Evolutionary conservation across 2,113 vertebrate genomes (phyloP), one percentile per base, ranked within the genome.

Genomic region (Semnornis frantzii): DNA sequence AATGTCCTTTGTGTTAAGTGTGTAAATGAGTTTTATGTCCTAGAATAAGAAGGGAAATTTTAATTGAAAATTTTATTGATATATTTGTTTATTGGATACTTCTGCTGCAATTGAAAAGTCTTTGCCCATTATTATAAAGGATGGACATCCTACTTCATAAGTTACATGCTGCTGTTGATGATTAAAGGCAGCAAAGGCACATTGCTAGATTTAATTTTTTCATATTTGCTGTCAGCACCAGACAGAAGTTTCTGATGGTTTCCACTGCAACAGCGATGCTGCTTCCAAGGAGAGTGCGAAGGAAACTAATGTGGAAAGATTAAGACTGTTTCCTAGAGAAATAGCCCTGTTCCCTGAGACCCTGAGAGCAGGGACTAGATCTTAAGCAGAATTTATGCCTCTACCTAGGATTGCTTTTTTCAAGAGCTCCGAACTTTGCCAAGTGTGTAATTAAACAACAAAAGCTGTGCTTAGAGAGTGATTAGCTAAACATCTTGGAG

Each of bases 61-160:
- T 39, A 39, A 39, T 39, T 10, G 37, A 39, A 39, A 39, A 5
- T 55, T 82, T 76, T 82, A 55, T 65, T 58, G 6, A 12, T 66
- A 13, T 31, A 28, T 11, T 64, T n/a, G 68, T 31, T 86, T 79
- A 42, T 18, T 0, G 0, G 21, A n/a, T 31, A 48, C 15, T 74
- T 31, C 9, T 85, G 21, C 31, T 64, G 17, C 37, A 44, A 21
- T 30, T 95, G 90, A 13, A 15, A 15, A 57, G 28, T 54, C 23
- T 69, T 75, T 75, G 33, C 34, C 74, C 2, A 1, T 76, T 65
- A 15, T 73, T 74, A 3, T 66, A 46, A 59, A 39, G 2, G 21
- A 31, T 20, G 11, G 59, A 24, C 5, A 65, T 72, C 21, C 34
- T 74, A 9, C 34, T 55, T 9, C 34, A 48, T n/a, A 58, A 54